These are phyloP conservation scores for Drosophila paulistorum DNA, from an alignment of 1,140 invertebrate species.

Conservation along the genomic window DNA sequence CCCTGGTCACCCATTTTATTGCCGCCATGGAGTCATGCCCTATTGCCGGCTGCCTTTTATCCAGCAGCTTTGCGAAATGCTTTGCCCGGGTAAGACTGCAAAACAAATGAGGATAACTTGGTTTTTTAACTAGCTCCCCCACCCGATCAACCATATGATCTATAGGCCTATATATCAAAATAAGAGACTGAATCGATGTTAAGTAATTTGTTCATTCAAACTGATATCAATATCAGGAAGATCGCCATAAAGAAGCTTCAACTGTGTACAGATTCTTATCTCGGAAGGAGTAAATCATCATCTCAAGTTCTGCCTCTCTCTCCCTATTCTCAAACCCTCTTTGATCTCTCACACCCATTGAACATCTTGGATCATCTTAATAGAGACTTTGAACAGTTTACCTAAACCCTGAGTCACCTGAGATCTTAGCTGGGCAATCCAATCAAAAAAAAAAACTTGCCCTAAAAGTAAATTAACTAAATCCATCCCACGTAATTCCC, in stretches of 20 bases:
- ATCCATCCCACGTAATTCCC: conserved; percentile 39
- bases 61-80: conserved; percentile 85
- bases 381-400: conserved; percentile 6
- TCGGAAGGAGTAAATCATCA: too few relatives aligned
- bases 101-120: not conserved
- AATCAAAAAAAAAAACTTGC: conserved; percentile 32
- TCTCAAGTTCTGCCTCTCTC: too few relatives aligned
- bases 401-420: conserved; percentile 7
- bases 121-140: too few relatives aligned
- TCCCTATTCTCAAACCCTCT: not conserved
- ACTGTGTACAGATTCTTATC: too few relatives aligned
- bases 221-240: too few relatives aligned
- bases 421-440: conserved; percentile 12
- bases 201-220: too few relatives aligned
- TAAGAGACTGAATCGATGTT: too few relatives aligned
- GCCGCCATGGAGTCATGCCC: conserved; percentile 85
- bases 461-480: conserved; percentile 38
- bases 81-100: conserved; percentile 84
- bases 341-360: conserved; percentile 9
- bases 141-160: too few relatives aligned
- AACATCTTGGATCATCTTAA: conserved; percentile 19
- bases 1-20: conserved; percentile 85
- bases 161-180: too few relatives aligned
- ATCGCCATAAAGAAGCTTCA: too few relatives aligned
- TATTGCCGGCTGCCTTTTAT: conserved; percentile 84